Conservation (phyloP, 2,113 vertebrate genomes). For the Anthoscopus minutus region DNA sequence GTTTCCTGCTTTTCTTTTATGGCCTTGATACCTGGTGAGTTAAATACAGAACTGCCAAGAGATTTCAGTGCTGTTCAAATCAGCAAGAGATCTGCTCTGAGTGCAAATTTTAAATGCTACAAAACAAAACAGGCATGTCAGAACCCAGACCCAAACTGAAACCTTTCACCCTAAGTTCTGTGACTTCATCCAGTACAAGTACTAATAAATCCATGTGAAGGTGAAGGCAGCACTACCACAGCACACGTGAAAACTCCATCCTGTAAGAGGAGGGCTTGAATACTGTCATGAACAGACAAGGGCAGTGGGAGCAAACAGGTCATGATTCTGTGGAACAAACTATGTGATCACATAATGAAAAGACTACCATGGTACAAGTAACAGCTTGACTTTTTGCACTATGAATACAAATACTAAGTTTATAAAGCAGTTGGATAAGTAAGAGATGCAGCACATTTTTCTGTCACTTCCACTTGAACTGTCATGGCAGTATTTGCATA, state of each 20-base stretch:
- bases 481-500: background rate
- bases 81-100: background rate
- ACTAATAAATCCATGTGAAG: accelerated
- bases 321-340: background rate
- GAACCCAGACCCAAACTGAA: background rate
- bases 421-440: background rate
- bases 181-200: background rate
- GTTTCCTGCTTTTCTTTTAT: background rate
- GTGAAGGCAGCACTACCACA: background rate
- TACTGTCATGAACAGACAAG: background rate
- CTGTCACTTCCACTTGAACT: background rate
- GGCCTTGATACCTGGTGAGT: background rate
- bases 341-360: accelerated
- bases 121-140: background rate
- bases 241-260: background rate
- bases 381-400: background rate
- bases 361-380: accelerated
- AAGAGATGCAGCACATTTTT: background rate
- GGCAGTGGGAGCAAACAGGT: background rate
- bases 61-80: background rate
- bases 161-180: background rate
- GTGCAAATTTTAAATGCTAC: background rate
- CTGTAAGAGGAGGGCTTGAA: background rate
- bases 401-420: background rate
- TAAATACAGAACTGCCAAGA: background rate